Percentiles rank a stretch among this genome's conserved stretches.
Evolutionary conservation across 2,797 vertebrate genomes (phyloP).

Genomic region (Hafferia zeledoni): DNA sequence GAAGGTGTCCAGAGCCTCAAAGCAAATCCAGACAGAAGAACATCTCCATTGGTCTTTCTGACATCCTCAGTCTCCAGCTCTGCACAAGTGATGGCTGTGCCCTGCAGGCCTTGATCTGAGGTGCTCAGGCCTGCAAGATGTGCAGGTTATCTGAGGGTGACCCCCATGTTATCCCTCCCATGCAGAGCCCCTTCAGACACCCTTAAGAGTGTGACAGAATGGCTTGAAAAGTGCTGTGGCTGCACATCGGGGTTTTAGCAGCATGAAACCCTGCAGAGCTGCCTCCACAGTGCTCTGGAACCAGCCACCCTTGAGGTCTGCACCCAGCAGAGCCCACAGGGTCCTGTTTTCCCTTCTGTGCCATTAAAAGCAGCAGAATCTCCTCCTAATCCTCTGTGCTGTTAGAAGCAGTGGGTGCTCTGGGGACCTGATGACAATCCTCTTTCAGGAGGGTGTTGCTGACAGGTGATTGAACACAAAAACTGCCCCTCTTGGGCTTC

Average conservation of each 20-base stretch:
- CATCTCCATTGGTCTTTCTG: background rate
- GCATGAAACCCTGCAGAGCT: background rate
- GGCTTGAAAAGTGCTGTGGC: background rate
- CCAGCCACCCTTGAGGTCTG: background rate
- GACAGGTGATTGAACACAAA: background rate
- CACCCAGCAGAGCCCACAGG: background rate
- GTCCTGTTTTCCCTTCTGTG: background rate
- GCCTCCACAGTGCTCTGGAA: background rate
- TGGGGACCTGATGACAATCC: background rate
- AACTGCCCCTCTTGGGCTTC: background rate
- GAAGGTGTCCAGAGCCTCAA: background rate
- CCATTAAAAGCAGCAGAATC: background rate
- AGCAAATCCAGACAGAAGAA: background rate
- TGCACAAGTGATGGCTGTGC: background rate
- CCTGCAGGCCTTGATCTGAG: background rate
- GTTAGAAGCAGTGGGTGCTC: fast-evolving
- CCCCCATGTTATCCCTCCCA: background rate
- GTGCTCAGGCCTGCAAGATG: background rate
- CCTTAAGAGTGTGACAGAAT: background rate
- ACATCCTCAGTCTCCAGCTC: background rate
- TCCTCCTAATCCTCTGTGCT: background rate
- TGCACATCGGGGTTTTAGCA: background rate
- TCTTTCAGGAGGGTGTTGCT: background rate
- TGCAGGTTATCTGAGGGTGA: background rate
- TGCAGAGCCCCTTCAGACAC: background rate